These are phyloP conservation scores for Diplolepis rosae DNA, from an alignment of 2,888 invertebrate genomes.

Conservation along the genomic window DNA sequence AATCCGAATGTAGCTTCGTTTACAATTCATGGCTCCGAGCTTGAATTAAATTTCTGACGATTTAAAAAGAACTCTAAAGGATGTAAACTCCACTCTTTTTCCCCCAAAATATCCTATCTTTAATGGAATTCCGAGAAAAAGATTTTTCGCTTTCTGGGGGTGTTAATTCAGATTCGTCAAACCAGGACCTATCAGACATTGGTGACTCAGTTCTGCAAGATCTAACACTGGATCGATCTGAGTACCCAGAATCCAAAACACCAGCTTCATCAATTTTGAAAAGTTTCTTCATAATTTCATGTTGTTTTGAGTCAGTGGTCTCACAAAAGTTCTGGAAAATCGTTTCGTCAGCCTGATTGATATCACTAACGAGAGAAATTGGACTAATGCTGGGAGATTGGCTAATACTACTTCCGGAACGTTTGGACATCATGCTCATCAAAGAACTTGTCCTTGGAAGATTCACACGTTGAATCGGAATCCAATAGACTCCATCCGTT, in stretches of 20 bases:
- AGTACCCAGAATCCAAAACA: constrained; percentile 58
- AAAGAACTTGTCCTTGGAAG: constrained; percentile 55
- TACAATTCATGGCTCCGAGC: no score
- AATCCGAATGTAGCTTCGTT: no score
- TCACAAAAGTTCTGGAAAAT: neutral
- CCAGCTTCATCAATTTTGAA: constrained; percentile 53
- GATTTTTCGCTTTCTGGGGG: neutral
- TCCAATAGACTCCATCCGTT: constrained; percentile 59
- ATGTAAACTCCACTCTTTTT: neutral
- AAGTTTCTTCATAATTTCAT: neutral
- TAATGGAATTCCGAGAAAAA: neutral
- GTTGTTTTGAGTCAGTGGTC: neutral
- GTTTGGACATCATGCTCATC: constrained; percentile 48
- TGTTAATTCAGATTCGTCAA: neutral
- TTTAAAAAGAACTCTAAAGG: neutral
- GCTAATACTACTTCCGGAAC: constrained; percentile 16
- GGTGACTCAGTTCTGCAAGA: neutral
- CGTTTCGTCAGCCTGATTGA: neutral
- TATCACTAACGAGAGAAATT: constrained; percentile 34
- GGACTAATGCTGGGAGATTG: constrained; percentile 57
- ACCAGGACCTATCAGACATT: neutral
- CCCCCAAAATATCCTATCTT: neutral
- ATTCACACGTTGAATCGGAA: constrained; percentile 42
- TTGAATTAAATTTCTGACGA: no score
- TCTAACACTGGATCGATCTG: constrained; percentile 48